Percentiles rank a stretch among this genome's conserved stretches.
Conservation (phyloP, 1,140 invertebrate genomes). For the Eupeodes corollae region DNA sequence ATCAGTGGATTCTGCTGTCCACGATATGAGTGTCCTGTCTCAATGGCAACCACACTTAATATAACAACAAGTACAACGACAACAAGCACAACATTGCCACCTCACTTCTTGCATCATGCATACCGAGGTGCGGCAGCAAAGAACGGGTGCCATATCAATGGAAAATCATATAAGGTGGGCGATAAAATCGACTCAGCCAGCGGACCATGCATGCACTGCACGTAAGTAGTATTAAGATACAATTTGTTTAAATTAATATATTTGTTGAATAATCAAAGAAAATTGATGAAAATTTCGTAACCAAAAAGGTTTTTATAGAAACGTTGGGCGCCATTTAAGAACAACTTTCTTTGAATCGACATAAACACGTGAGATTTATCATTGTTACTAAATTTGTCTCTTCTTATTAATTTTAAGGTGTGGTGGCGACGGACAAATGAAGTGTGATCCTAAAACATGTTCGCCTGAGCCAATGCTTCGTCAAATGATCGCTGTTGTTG, state of each 20-base stretch:
- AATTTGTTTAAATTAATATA: too few species aligned
- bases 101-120: constrained; percentile 64
- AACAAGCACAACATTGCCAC: constrained; percentile 72
- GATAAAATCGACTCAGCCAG: constrained; percentile 71
- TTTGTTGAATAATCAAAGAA: too few species aligned
- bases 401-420: constrained; percentile 59
- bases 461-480: constrained; percentile 76
- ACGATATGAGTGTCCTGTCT: constrained; percentile 83
- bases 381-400: too few species aligned
- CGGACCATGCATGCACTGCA: constrained; percentile 84
- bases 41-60: constrained; percentile 65
- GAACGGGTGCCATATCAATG: constrained; percentile 73
- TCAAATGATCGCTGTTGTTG: constrained; percentile 72
- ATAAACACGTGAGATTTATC: neutral
- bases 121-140: constrained; percentile 60
- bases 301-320: neutral
- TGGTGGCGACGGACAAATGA: constrained; percentile 80
- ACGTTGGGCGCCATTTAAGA: neutral
- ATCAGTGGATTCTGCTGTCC: constrained; percentile 91
- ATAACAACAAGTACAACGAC: constrained; percentile 73
- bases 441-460: constrained; percentile 80
- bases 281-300: too few species aligned
- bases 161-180: constrained; percentile 69
- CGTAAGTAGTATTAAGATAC: constrained; percentile 50
- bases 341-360: neutral